Conservation (phyloP, 2,888 invertebrate genomes). For the Phyto melanocephala region DNA sequence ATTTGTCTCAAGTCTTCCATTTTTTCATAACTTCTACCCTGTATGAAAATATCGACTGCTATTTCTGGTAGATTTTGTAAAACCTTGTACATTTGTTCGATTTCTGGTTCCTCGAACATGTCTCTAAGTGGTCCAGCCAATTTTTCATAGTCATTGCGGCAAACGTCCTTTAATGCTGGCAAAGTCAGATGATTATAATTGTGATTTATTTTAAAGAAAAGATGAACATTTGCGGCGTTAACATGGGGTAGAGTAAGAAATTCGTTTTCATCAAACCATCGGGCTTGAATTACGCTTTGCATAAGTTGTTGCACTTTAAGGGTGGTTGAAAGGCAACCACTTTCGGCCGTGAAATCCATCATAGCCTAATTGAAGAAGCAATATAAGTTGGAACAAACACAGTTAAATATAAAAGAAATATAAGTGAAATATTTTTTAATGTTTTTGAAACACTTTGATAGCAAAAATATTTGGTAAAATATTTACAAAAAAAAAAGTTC, state of each 20-base stretch:
- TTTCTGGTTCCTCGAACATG: slow-evolving; percentile 84
- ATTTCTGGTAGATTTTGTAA: slow-evolving; percentile 84
- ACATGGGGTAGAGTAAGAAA: slow-evolving; percentile 89
- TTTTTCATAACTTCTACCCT: slow-evolving; percentile 80
- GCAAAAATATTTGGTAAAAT: background rate
- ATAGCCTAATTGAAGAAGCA: slow-evolving; percentile 85
- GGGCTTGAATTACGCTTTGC: slow-evolving; percentile 95
- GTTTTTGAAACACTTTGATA: too few relatives aligned
- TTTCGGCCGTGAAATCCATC: slow-evolving; percentile 95
- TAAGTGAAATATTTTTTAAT: background rate
- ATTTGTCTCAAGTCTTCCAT: slow-evolving; percentile 71
- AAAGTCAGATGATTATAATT: slow-evolving; percentile 73
- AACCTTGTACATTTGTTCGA: slow-evolving; percentile 83
- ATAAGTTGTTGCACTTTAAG: slow-evolving; percentile 88
- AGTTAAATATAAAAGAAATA: background rate
- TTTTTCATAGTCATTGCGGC: slow-evolving; percentile 81
- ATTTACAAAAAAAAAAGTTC: background rate
- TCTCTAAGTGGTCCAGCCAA: slow-evolving; percentile 82
- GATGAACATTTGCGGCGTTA: slow-evolving; percentile 82
- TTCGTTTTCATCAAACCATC: slow-evolving; percentile 89
- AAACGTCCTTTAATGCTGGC: slow-evolving; percentile 75
- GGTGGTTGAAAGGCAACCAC: slow-evolving; percentile 92
- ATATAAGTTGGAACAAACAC: background rate
- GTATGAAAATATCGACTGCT: slow-evolving; percentile 81
- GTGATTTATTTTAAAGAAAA: slow-evolving; percentile 80